Percentiles rank a stretch among this genome's conserved stretches.
These are phyloP conservation scores for Netelia virgata DNA, from an alignment of 2,888 invertebrate species.

Conservation along the genomic window DNA sequence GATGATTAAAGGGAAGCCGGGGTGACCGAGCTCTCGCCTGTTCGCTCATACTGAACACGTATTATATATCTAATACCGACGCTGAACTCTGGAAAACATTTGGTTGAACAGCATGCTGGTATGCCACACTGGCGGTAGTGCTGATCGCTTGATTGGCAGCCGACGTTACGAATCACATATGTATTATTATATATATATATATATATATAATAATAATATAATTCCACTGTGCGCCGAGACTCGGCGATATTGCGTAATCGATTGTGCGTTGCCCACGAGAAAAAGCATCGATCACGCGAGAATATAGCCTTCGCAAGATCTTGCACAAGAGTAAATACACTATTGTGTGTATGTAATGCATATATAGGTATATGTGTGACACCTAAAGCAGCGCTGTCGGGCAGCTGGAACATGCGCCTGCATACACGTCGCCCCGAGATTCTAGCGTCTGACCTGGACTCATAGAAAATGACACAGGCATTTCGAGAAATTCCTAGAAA, in stretches of 20 bases:
- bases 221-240: constrained; percentile 25
- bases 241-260: constrained; percentile 65
- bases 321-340: constrained; percentile 49
- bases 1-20: constrained; percentile 26
- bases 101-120: constrained; percentile 24
- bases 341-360: background rate
- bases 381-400: background rate
- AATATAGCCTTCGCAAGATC: constrained; percentile 38
- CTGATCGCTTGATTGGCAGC: constrained; percentile 65
- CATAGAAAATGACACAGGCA: constrained; percentile 61
- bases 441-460: constrained; percentile 39
- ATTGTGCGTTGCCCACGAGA: constrained; percentile 62
- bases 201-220: background rate
- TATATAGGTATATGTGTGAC: constrained; percentile 17
- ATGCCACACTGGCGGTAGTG: constrained; percentile 35
- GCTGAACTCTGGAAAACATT: constrained; percentile 18
- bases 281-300: constrained; percentile 65
- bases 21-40: constrained; percentile 15
- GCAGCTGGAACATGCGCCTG: constrained; percentile 20
- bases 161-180: constrained; percentile 19
- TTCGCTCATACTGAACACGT: background rate
- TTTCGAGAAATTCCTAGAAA: constrained; percentile 61
- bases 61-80: constrained; percentile 22
- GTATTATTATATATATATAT: background rate
- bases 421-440: constrained; percentile 24